Base-by-base conservation (phyloP, 2,113 vertebrate species). In the Oriolus oriolus region DNA sequence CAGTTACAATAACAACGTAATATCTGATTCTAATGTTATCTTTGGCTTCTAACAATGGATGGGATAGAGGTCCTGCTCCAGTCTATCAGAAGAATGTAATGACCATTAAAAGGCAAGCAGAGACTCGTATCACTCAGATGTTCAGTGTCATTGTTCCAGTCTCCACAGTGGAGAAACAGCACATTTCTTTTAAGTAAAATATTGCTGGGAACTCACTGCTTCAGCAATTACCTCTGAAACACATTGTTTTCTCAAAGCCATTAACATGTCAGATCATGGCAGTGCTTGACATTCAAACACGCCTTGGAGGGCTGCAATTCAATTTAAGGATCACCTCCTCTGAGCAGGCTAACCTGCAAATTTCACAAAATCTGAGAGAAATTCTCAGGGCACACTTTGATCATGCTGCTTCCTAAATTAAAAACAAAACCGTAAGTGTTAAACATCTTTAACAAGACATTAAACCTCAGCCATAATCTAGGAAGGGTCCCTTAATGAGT, bases 361-460 rank as follows among this genome's bases (percentile, higher is more conserved):
- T 98, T 98, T 97, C 97, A 95, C 97, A 93, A 95, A 98, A 98
- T 97, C 87, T 4, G 93, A 92, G 83, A 85, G 92, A 97, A 98
- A 98, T 93, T 98, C 98, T 98, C 97, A 97, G 97, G 97, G 96
- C 94, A 79, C 97, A 81, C 95, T 98, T 98, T 98, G 98, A 98
- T 98, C 98, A 98, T 97, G 97, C 97, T 97, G 97, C 95, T 98
- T 98, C 97, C 97, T 97, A 98, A 98, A 98, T 98, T 98, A 98
- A 98, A 98, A 98, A 97, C 98, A 98, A 99, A 99, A 99, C 98
- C 98, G 95, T 98, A 99, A 99, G 98, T 98, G 99, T 99, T 99
- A 99, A 99, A 98, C 98, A 98, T 99, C 98, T 99, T 99, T 99
- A 99, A 99, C 98, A 99, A 99, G 98, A 98, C 99, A 99, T 99